Evolutionary conservation across 2,888 invertebrate genomes (phyloP).

Genomic region (Lasius fuliginosus): DNA sequence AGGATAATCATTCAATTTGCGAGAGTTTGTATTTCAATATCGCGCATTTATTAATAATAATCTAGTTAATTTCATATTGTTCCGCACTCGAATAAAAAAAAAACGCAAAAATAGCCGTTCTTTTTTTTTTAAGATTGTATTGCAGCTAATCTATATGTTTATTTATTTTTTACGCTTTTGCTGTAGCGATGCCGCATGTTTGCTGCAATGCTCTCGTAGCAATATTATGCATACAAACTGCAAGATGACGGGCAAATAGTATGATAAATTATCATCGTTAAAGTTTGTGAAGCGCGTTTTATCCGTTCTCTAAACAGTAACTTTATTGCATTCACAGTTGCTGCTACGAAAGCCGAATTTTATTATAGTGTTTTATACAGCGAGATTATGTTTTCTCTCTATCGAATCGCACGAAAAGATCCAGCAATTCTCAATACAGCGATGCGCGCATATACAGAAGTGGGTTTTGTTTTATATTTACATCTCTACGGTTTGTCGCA

Average conservation of each 20-base stretch:
- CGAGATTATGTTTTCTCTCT: not conserved
- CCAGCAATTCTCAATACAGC: not conserved
- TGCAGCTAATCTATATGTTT: not conserved
- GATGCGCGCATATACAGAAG: not conserved
- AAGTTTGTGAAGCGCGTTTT: not conserved
- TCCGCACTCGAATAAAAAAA: not conserved
- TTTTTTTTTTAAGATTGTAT: constrained; percentile 13
- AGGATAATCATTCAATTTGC: constrained; percentile 57
- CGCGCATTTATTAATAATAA: constrained; percentile 29
- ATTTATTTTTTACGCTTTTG: not conserved
- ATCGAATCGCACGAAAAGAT: not conserved
- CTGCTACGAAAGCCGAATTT: not conserved
- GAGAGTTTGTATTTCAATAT: constrained; percentile 2
- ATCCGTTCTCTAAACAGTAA: not conserved
- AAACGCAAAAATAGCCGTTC: constrained; percentile 6
- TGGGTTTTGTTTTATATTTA: constrained; percentile 9
- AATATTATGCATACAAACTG: not conserved
- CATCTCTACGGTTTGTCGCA: not conserved
- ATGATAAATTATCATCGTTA: not conserved
- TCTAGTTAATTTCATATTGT: not conserved
- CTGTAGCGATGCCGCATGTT: not conserved
- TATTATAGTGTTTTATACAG: not conserved
- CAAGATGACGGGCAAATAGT: not conserved
- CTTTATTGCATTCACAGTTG: not conserved
- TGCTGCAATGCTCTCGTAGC: not conserved